Evolutionary conservation across 2,113 vertebrate genomes (phyloP).

Genomic region (Patagioenas fasciata): DNA sequence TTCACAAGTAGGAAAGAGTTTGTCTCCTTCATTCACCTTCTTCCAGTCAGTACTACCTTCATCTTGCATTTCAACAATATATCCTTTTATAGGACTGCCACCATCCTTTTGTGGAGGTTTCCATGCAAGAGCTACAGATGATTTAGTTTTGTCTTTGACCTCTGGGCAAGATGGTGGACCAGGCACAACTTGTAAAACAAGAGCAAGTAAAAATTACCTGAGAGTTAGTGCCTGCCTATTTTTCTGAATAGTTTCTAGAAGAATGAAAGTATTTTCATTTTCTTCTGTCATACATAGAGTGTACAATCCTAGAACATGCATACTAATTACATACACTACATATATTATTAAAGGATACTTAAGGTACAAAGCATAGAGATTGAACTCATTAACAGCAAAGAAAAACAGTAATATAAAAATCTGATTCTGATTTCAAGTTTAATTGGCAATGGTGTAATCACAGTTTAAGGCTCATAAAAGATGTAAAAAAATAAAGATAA

Average conservation of each 20-base stretch:
- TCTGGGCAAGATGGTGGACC: constrained; percentile 84
- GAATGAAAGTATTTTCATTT: neutral
- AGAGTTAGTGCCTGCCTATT: neutral
- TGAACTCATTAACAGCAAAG: neutral
- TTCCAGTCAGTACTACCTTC: constrained; percentile 93
- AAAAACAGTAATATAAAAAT: neutral
- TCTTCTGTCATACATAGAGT: neutral
- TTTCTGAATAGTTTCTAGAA: neutral
- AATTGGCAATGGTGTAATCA: neutral
- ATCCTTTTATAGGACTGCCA: constrained; percentile 93
- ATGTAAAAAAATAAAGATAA: neutral
- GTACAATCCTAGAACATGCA: neutral
- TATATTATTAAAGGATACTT: neutral
- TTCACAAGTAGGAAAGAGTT: constrained; percentile 86
- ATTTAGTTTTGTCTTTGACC: constrained; percentile 92
- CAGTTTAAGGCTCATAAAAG: neutral
- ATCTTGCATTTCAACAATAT: constrained; percentile 96
- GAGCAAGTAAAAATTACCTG: neutral
- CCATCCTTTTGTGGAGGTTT: constrained; percentile 92
- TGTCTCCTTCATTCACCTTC: constrained; percentile 88
- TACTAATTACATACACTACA: neutral
- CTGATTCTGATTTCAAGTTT: neutral
- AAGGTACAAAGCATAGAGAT: neutral
- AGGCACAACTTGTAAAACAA: constrained; percentile 81
- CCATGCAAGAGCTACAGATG: constrained; percentile 88